These are phyloP conservation scores for Auanema sp. DNA, from an alignment of 2,888 invertebrate species.

Conservation along the genomic window DNA sequence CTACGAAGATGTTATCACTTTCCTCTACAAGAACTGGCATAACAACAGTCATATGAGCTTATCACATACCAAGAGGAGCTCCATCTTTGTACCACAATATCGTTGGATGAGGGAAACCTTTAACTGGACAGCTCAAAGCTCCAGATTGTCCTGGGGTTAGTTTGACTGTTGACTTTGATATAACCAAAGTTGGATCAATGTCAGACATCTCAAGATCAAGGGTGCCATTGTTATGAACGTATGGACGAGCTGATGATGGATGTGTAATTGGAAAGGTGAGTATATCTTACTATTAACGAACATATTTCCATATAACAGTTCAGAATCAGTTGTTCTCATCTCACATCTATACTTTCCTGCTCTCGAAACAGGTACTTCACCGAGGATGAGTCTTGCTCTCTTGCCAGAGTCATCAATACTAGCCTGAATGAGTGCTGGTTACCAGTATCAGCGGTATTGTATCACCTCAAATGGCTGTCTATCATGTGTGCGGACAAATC, in stretches of 20 bases:
- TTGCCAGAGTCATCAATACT: slow-evolving; percentile 27
- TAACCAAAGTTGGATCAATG: slow-evolving; percentile 20
- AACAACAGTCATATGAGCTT: background rate
- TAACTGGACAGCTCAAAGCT: slow-evolving; percentile 44
- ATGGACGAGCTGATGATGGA: slow-evolving; percentile 43
- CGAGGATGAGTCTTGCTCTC: slow-evolving; percentile 43
- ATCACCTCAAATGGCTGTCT: slow-evolving; percentile 22
- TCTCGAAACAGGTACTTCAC: slow-evolving; percentile 28
- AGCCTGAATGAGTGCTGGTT: slow-evolving; percentile 15
- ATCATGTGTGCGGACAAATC: slow-evolving; percentile 32
- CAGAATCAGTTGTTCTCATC: slow-evolving; percentile 32
- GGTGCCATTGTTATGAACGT: slow-evolving; percentile 48
- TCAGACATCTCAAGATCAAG: slow-evolving; percentile 36
- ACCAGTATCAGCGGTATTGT: background rate
- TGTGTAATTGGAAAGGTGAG: background rate
- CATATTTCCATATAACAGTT: slow-evolving; percentile 48
- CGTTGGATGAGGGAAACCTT: slow-evolving; percentile 48
- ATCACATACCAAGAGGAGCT: slow-evolving; percentile 32
- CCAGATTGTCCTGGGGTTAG: slow-evolving; percentile 25
- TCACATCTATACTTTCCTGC: slow-evolving; percentile 55
- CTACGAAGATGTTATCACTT: background rate
- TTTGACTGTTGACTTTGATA: slow-evolving; percentile 8
- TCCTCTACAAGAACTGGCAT: background rate
- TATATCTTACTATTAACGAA: slow-evolving; percentile 49
- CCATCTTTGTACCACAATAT: slow-evolving; percentile 52